Conservation (phyloP, 2,888 invertebrate species). For the Odontocolon sp. region DNA sequence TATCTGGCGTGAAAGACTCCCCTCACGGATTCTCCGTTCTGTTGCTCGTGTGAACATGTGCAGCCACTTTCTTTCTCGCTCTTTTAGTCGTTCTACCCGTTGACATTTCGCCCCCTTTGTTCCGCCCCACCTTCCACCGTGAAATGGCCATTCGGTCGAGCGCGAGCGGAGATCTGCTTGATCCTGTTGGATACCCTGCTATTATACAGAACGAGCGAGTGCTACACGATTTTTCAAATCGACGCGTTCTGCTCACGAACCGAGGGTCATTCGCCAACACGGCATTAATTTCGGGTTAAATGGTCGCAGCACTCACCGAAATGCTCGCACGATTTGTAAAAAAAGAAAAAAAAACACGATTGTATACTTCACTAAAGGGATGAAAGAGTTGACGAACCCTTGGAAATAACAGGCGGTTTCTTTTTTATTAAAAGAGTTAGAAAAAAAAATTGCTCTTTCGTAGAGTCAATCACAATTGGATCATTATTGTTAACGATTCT, state of each 20-base stretch:
- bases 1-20: slow-evolving; percentile 71
- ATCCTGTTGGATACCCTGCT: slow-evolving; percentile 50
- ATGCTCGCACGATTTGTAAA: slow-evolving; percentile 37
- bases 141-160: slow-evolving; percentile 74
- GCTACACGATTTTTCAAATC: slow-evolving; percentile 56
- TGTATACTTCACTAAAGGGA: background rate
- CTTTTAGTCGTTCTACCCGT: slow-evolving; percentile 55
- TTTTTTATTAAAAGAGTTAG: background rate
- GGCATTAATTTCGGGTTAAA: slow-evolving; percentile 68
- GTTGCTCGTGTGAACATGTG: slow-evolving; percentile 49
- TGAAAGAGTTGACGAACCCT: background rate
- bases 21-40: slow-evolving; percentile 27
- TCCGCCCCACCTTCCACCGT: slow-evolving; percentile 70
- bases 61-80: slow-evolving; percentile 36
- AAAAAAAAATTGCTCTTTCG: background rate
- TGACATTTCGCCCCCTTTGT: slow-evolving; percentile 69
- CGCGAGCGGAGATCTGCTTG: slow-evolving; percentile 58
- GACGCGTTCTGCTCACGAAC: slow-evolving; percentile 41
- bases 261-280: slow-evolving; percentile 22
- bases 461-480: background rate
- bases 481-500: slow-evolving; percentile 20
- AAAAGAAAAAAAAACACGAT: slow-evolving; percentile 36
- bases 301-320: slow-evolving; percentile 41
- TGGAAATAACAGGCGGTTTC: background rate
- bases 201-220: slow-evolving; percentile 1